Evolutionary conservation across 2,113 vertebrate genomes (phyloP).

Genomic region (Microtus pennsylvanicus): DNA sequence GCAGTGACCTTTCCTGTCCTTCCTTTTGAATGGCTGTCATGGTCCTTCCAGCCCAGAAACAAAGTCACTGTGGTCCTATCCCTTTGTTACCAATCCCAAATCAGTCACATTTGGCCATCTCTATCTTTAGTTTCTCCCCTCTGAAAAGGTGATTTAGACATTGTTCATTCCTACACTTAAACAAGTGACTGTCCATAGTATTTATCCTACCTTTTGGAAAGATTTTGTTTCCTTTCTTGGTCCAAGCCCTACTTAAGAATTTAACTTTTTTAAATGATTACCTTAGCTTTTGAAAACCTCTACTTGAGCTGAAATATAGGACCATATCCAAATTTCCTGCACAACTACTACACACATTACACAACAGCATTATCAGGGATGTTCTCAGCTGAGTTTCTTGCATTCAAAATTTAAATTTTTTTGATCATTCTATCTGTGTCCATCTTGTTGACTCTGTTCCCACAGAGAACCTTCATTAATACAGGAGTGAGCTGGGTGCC

Average conservation of each 20-base stretch:
- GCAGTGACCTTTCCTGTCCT: neutral
- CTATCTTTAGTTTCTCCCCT: neutral
- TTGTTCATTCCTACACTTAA: neutral
- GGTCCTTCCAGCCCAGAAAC: neutral
- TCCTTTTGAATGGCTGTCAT: neutral
- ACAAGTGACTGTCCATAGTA: neutral
- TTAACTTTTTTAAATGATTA: neutral
- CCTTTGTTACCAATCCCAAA: neutral
- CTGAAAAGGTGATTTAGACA: neutral
- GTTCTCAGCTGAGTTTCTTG: neutral
- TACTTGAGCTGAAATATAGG: neutral
- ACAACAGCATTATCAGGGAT: neutral
- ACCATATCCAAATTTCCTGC: neutral
- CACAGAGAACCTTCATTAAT: neutral
- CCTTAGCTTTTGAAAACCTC: neutral
- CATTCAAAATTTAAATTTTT: conserved; percentile 42
- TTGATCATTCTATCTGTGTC: neutral
- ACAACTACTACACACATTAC: neutral
- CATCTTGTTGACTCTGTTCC: neutral
- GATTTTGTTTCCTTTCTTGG: neutral
- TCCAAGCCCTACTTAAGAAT: conserved; percentile 37
- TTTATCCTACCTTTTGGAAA: neutral
- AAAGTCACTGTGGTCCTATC: neutral
- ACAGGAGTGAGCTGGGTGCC: neutral
- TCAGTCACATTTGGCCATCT: neutral